Conservation (phyloP, 2,113 vertebrate species). For the Paramisgurnus dabryanus region DNA sequence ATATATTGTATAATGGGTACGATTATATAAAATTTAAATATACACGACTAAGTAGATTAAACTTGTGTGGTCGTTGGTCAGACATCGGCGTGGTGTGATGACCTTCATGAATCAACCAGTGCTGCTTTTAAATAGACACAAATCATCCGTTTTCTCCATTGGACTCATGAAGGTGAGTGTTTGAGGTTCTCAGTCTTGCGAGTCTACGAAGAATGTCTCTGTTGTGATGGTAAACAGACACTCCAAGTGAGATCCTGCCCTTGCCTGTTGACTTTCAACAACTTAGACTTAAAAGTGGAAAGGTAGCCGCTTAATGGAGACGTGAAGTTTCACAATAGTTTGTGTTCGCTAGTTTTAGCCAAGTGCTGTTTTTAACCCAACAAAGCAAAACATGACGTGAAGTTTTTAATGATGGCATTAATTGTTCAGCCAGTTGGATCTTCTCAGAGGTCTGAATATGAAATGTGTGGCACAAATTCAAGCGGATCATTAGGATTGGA, state of each 20-base stretch:
- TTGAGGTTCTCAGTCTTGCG: constrained; percentile 33
- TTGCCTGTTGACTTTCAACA: background rate
- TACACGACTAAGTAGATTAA: too few species aligned
- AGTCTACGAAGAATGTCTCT: constrained; percentile 33
- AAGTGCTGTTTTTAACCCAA: background rate
- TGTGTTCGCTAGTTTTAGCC: background rate
- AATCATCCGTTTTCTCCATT: constrained; percentile 37
- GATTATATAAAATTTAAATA: too few species aligned
- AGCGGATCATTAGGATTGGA: background rate
- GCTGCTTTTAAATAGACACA: background rate
- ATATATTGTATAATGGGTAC: too few species aligned
- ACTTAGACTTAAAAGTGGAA: background rate
- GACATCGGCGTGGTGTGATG: too few species aligned
- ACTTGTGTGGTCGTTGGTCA: too few species aligned
- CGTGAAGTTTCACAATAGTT: background rate
- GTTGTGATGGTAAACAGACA: constrained; percentile 50
- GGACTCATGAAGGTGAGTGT: constrained; percentile 66
- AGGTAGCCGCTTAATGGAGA: background rate
- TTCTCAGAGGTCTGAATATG: background rate
- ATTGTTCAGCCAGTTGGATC: constrained; percentile 4
- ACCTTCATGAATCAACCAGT: background rate
- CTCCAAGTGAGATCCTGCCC: background rate
- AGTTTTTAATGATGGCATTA: background rate
- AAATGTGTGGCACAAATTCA: background rate
- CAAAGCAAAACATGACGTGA: background rate